Percentiles rank a stretch among this genome's conserved stretches.
phyloP scores from a whole-genome alignment of 2,888 invertebrate species.

The Epinotia nisella region DNA sequence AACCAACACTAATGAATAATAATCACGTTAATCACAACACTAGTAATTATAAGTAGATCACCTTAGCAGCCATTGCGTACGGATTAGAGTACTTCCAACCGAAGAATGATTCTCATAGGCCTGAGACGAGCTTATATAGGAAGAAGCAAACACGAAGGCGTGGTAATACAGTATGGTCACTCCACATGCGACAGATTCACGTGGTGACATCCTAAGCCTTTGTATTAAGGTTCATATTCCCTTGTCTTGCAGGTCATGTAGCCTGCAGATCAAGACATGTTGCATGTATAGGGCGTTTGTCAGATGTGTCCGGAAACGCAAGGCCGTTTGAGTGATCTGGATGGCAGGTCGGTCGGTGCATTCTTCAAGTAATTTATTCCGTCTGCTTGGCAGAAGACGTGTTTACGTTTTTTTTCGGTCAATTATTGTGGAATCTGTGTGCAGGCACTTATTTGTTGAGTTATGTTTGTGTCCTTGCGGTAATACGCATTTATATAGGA shows the following conservation, averaged over 20 bases:
- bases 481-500: not conserved
- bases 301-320: constrained; percentile 62
- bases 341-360: constrained; percentile 36
- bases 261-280: constrained; percentile 57
- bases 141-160: constrained; percentile 70
- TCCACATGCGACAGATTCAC: not conserved
- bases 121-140: constrained; percentile 73
- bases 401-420: constrained; percentile 18
- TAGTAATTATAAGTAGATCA: constrained; percentile 60
- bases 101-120: constrained; percentile 71
- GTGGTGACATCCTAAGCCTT: not conserved
- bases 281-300: constrained; percentile 51
- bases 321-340: constrained; percentile 55
- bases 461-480: not conserved
- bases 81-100: constrained; percentile 68
- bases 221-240: not conserved
- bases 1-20: constrained; percentile 30
- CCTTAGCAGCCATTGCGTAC: constrained; percentile 80
- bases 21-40: constrained; percentile 50
- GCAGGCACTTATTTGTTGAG: not conserved
- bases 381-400: constrained; percentile 29
- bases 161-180: constrained; percentile 51
- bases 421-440: constrained; percentile 18
- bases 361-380: constrained; percentile 38
- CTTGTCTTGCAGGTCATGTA: constrained; percentile 7